Conservation (phyloP, 2,113 vertebrate genomes). For the Coreoperca whiteheadi region DNA sequence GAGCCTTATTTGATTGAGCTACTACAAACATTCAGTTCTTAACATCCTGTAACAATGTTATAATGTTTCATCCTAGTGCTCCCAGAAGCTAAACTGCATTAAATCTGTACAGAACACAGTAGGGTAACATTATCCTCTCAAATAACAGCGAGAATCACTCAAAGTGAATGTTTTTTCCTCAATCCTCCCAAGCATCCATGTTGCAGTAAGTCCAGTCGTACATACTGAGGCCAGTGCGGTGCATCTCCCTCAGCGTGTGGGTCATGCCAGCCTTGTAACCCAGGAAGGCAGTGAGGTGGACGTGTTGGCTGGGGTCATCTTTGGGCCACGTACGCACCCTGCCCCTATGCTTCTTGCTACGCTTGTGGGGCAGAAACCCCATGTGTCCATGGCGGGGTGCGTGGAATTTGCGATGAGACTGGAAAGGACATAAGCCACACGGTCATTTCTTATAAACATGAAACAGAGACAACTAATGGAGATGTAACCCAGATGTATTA, state of each 20-base stretch:
- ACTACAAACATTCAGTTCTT: background rate
- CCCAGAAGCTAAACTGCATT: background rate
- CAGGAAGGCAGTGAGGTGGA: slow-evolving; percentile 94
- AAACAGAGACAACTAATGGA: background rate
- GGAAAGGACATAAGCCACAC: background rate
- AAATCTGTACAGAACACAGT: background rate
- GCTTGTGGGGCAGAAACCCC: slow-evolving; percentile 95
- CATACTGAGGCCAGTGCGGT: slow-evolving; percentile 94
- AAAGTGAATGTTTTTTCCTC: background rate
- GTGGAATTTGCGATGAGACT: slow-evolving; percentile 98
- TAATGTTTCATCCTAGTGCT: background rate
- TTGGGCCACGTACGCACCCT: slow-evolving; percentile 96
- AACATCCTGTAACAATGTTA: background rate
- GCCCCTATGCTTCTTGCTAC: slow-evolving; percentile 92
- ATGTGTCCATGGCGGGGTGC: slow-evolving; percentile 96
- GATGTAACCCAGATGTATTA: background rate
- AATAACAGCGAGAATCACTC: background rate
- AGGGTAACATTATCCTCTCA: no score
- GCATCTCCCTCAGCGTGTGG: slow-evolving; percentile 94
- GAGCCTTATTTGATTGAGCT: background rate
- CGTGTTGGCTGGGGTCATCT: slow-evolving; percentile 91
- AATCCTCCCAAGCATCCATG: background rate
- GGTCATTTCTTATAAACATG: background rate
- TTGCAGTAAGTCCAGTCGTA: slow-evolving; percentile 39
- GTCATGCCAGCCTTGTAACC: slow-evolving; percentile 99